Conservation (phyloP, 2,113 vertebrate genomes). For the Anhinga rufa region DNA sequence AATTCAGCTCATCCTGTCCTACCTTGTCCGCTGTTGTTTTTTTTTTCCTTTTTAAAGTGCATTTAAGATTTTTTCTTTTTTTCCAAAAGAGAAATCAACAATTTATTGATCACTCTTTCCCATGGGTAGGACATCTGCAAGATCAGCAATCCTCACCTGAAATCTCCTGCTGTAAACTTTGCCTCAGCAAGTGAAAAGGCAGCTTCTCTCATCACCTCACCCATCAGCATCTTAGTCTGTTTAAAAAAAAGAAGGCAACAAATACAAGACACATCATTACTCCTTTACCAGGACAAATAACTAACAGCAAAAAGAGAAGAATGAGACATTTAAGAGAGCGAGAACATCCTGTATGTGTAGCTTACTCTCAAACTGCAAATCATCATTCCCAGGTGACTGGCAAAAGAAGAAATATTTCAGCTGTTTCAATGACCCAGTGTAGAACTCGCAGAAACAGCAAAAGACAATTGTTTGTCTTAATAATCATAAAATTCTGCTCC, state of each 20-base stretch:
- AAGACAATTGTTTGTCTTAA: not conserved
- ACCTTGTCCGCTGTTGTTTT: not conserved
- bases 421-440: not conserved
- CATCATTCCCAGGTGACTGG: not conserved
- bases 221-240: constrained; percentile 98
- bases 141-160: constrained; percentile 82
- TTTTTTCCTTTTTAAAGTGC: not conserved
- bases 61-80: not conserved
- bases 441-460: not conserved
- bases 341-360: not conserved
- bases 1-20: not conserved
- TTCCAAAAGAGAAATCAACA: not conserved
- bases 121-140: not conserved
- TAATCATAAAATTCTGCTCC: not conserved
- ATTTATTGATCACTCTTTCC: not conserved
- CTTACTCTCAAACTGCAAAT: not conserved
- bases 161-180: constrained; percentile 97
- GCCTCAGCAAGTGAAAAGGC: constrained; percentile 98
- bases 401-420: not conserved
- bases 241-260: not conserved
- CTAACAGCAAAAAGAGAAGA: not conserved
- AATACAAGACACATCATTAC: not conserved
- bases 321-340: not conserved
- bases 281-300: not conserved
- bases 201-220: constrained; percentile 98